Percentiles rank a stretch among this genome's conserved stretches.
Evolutionary conservation across 2,888 invertebrate species (phyloP).

Genomic region (Amiota communis): DNA sequence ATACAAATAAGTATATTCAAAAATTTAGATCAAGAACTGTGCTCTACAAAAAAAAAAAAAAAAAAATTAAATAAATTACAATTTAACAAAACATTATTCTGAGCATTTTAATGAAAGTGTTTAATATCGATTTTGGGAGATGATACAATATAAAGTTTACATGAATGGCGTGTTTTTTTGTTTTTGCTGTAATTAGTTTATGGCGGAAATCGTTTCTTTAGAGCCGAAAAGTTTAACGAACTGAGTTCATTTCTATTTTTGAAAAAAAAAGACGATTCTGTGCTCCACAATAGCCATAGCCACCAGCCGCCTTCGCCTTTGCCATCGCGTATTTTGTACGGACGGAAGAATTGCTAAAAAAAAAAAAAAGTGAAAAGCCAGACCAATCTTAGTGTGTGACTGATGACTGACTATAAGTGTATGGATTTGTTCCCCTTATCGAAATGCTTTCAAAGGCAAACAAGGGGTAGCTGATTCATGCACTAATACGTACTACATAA

Average conservation of each 20-base stretch:
- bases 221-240: constrained; percentile 72
- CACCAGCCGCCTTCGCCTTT: constrained; percentile 19
- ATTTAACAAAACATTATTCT: constrained; percentile 6
- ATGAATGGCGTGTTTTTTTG: constrained; percentile 13
- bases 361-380: constrained; percentile 36
- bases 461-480: too few relatives aligned
- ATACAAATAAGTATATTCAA: too few relatives aligned
- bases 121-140: constrained; percentile 7
- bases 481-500: too few relatives aligned
- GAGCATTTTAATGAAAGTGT: constrained; percentile 25
- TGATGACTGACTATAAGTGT: constrained; percentile 36
- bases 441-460: too few relatives aligned
- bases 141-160: constrained; percentile 28
- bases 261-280: constrained; percentile 35
- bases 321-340: neutral
- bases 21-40: too few relatives aligned
- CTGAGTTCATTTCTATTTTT: constrained; percentile 74
- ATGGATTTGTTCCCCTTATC: too few relatives aligned
- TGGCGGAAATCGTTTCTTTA: constrained; percentile 36
- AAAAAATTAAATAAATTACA: constrained; percentile 11
- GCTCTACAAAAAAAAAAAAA: neutral
- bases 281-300: too few relatives aligned
- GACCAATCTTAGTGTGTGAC: too few relatives aligned
- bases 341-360: constrained; percentile 34
- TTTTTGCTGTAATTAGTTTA: neutral